Evolutionary conservation across 2,113 vertebrate genomes (phyloP).

Genomic region (Labeo rohita): DNA sequence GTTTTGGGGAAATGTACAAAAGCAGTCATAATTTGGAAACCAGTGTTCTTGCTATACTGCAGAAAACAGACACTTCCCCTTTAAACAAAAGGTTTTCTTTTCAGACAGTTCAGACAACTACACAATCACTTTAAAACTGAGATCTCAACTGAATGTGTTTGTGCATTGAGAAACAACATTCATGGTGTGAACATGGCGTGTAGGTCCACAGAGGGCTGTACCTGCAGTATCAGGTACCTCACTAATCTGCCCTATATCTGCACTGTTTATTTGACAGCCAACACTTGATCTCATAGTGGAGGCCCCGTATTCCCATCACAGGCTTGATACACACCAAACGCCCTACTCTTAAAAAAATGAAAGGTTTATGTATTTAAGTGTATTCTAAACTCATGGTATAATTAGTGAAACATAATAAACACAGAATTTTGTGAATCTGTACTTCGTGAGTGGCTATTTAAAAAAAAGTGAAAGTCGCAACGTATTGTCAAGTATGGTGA

Average conservation of each 20-base stretch:
- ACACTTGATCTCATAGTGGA: conserved; percentile 52
- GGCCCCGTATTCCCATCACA: conserved; percentile 22
- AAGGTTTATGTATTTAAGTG: neutral
- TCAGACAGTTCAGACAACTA: neutral
- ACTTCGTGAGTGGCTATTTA: neutral
- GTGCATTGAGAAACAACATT: neutral
- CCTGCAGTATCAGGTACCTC: conserved; percentile 52
- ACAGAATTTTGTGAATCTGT: neutral
- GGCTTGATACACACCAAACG: conserved; percentile 5
- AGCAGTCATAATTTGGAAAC: neutral
- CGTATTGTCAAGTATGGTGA: no score
- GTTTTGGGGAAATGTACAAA: neutral
- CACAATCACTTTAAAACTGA: conserved; percentile 7
- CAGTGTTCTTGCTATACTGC: neutral
- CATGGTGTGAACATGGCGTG: conserved; percentile 27
- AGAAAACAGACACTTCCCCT: conserved; percentile 2
- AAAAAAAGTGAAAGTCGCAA: neutral
- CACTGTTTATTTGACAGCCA: conserved; percentile 45
- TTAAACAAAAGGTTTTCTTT: neutral
- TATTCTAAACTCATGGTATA: neutral
- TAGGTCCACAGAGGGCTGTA: conserved; percentile 10
- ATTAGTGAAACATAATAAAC: neutral
- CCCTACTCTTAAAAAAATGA: neutral
- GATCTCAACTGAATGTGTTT: neutral
- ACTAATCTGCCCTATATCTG: conserved; percentile 56